Base-by-base conservation (phyloP, 1,140 invertebrate species). In the Drosophila jambulina region DNA sequence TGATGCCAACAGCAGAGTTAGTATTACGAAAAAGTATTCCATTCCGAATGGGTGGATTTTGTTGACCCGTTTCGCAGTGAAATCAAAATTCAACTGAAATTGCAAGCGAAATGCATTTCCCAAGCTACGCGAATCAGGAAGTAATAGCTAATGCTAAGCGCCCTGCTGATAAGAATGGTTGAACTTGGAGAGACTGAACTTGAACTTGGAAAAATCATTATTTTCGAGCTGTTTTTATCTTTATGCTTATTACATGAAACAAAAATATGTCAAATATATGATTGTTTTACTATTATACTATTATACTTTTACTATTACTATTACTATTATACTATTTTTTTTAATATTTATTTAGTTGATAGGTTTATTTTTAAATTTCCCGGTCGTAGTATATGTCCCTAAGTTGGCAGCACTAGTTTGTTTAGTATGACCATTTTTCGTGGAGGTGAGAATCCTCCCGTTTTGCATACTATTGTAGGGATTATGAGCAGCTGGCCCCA, bases 11-110 rank as follows among this genome's bases (percentile, higher is more conserved):
- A 69, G 3, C 5, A 78, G 27, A 3, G 60, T 19, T 0, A 77
- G 7, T 34, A 61, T 13, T 43, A 36, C 8, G 0, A 56, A 42
- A 21, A 32, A 17, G 19, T 34, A 40, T 27, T 42, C 27, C 75
- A 78, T 78, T 56, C 12, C 42, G 29, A 19, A 6, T 12, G 5
- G 23, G 7, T 15, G 13, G 7, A 36, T 34, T 46, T 38, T 21
- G n/a, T 21, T 9, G 10, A 68, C 17, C 74, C 17, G 43, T 15
- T 54, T 27, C 32, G 21, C 48, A 25, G 12, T 21, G 7, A 34
- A 27, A 42, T 56, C 19, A 21, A 69, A 77, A 51, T 57, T 38
- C 7, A 68, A 78, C 63, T 78, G 74, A 78, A 77, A 77, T 61
- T 29, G 36, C 38, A 59, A 51, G 53, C 54, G 68, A 74, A 72